Evolutionary conservation across 2,888 invertebrate species (phyloP).

Genomic region (Drosophila glabriapex): DNA sequence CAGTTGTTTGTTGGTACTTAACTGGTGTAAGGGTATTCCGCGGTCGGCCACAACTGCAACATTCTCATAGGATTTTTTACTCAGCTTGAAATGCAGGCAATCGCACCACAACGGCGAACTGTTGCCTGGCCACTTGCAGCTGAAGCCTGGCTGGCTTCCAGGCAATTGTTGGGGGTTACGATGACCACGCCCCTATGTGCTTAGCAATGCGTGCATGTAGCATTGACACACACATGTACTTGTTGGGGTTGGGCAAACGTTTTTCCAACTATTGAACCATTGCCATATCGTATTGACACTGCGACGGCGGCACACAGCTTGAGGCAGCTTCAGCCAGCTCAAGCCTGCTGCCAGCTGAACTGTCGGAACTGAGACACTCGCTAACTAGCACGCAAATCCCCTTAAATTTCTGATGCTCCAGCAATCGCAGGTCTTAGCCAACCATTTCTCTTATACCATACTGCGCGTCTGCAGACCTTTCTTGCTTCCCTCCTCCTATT

Average conservation of each 20-base stretch:
- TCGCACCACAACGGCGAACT: not conserved
- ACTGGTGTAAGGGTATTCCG: not conserved
- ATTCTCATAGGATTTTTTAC: not conserved
- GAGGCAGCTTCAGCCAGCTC: conserved; percentile 38
- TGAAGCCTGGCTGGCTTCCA: conserved; percentile 22
- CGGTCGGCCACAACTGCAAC: not conserved
- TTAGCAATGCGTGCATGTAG: conserved; percentile 62
- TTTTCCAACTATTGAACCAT: conserved; percentile 79
- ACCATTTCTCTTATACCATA: conserved; percentile 24
- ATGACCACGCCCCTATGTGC: conserved; percentile 38
- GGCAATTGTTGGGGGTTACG: conserved; percentile 46
- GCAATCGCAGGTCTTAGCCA: conserved; percentile 32
- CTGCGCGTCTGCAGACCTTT: conserved; percentile 13
- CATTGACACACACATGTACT: conserved; percentile 56
- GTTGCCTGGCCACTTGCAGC: conserved; percentile 29
- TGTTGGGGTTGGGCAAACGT: conserved; percentile 78
- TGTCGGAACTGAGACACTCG: conserved; percentile 51
- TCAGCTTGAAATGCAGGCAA: conserved; percentile 4
- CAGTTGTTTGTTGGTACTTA: not conserved
- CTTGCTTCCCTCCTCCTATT: not conserved
- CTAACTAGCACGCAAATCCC: conserved; percentile 73
- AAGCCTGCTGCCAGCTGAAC: conserved; percentile 16
- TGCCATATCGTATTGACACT: conserved; percentile 76
- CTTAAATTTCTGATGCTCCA: conserved; percentile 67
- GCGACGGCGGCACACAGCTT: conserved; percentile 28